Evolutionary conservation across 2,888 invertebrate genomes (phyloP).

Genomic region (Volucella inflata): DNA sequence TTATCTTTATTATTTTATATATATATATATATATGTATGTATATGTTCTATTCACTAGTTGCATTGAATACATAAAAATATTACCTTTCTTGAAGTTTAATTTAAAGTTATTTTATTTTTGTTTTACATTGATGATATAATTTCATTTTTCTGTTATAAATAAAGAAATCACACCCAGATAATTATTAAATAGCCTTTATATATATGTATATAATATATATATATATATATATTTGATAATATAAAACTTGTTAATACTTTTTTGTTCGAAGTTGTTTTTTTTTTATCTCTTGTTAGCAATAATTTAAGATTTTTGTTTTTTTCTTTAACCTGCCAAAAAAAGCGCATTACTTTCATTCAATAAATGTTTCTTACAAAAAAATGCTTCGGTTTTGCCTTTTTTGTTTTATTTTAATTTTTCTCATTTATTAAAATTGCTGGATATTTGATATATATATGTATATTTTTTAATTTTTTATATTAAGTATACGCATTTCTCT

Average conservation of each 20-base stretch:
- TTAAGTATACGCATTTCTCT: slow-evolving; percentile 51
- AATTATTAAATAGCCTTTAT: slow-evolving; percentile 73
- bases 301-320: slow-evolving; percentile 26
- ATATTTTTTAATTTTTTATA: slow-evolving; percentile 40
- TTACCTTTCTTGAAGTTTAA: slow-evolving; percentile 3
- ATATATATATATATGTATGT: slow-evolving; percentile 61
- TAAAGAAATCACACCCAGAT: slow-evolving; percentile 75
- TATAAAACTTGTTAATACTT: slow-evolving; percentile 73
- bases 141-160: slow-evolving; percentile 59
- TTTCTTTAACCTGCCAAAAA: slow-evolving; percentile 47
- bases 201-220: slow-evolving; percentile 68
- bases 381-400: slow-evolving; percentile 48
- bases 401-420: no score
- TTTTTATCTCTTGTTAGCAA: slow-evolving; percentile 57
- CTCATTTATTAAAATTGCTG: slow-evolving; percentile 33
- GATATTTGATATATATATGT: slow-evolving; percentile 49
- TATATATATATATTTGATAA: slow-evolving; percentile 63
- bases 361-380: slow-evolving; percentile 47
- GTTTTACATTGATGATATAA: slow-evolving; percentile 69
- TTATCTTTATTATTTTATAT: slow-evolving; percentile 54
- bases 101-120: slow-evolving; percentile 48
- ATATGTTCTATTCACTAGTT: slow-evolving; percentile 69
- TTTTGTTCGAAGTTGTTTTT: slow-evolving; percentile 68
- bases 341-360: slow-evolving; percentile 68
- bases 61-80: slow-evolving; percentile 74